phyloP scores from a whole-genome alignment of 2,113 vertebrate genomes.

The Alligator sinensis region DNA sequence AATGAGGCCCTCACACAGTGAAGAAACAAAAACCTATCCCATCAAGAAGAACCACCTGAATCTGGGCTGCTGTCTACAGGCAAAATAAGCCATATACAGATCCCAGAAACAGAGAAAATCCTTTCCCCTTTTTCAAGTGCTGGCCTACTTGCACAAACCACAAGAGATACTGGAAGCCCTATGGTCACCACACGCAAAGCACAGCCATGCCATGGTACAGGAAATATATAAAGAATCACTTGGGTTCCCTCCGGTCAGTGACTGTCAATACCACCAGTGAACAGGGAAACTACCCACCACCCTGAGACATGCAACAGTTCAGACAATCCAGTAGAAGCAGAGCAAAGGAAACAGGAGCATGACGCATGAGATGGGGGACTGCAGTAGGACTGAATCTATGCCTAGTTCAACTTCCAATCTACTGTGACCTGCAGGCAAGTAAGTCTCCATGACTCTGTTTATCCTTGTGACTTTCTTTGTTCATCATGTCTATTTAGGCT shows the following conservation, averaged over 20 bases:
- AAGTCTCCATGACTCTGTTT: neutral
- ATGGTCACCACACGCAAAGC: neutral
- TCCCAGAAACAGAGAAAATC: neutral
- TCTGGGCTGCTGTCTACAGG: neutral
- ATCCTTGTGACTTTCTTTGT: neutral
- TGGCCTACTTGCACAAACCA: neutral
- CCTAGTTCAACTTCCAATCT: neutral
- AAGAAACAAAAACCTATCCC: neutral
- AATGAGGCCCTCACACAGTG: neutral
- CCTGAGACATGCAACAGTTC: neutral
- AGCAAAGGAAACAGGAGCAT: neutral
- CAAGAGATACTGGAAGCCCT: neutral
- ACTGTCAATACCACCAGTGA: neutral
- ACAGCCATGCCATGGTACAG: neutral
- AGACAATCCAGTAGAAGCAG: neutral
- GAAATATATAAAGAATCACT: neutral
- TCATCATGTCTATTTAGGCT: neutral
- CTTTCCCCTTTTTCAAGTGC: neutral
- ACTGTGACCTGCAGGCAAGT: neutral
- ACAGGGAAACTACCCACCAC: neutral
- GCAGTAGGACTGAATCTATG: neutral
- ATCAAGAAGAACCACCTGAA: neutral
- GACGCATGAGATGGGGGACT: neutral
- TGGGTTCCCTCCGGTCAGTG: neutral
- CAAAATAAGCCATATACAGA: fast-evolving